Evolutionary conservation across 1,140 invertebrate genomes (phyloP).

Genomic region (Drosophila pachea): DNA sequence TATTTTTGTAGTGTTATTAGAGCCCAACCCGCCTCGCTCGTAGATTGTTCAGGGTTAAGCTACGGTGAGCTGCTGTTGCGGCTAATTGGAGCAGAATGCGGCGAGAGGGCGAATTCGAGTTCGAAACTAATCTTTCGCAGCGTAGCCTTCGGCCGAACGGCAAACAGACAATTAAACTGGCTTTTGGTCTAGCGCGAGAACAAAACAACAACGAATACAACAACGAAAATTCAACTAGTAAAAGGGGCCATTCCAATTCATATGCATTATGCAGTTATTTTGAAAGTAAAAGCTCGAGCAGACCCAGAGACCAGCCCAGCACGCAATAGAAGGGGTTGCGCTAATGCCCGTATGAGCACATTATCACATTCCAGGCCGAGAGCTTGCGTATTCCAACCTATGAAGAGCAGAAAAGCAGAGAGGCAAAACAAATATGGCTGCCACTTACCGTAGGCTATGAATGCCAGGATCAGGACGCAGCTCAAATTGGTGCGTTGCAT

Average conservation of each 20-base stretch:
- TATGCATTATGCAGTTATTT: constrained; percentile 13
- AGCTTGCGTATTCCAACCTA: not conserved
- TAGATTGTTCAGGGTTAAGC: constrained; percentile 47
- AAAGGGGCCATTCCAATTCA: constrained; percentile 43
- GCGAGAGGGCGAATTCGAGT: not conserved
- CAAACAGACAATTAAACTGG: constrained; percentile 42
- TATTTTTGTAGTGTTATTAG: constrained; percentile 1
- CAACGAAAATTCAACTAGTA: constrained; percentile 29
- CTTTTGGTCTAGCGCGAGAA: constrained; percentile 24
- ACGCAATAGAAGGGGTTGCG: constrained; percentile 57
- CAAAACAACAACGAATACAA: constrained; percentile 5
- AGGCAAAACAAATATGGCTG: not conserved
- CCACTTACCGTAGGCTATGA: constrained; percentile 58
- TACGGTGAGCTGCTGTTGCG: not conserved
- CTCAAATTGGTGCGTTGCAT: constrained; percentile 49
- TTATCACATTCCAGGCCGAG: not conserved
- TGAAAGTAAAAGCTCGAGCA: constrained; percentile 70
- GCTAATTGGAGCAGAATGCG: constrained; percentile 47
- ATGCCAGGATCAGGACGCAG: constrained; percentile 61
- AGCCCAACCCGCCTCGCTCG: not conserved
- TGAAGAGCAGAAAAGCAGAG: not conserved
- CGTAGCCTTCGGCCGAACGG: constrained; percentile 45
- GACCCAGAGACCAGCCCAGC: constrained; percentile 7
- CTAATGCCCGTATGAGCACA: constrained; percentile 30
- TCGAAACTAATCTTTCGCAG: constrained; percentile 31